A percentile compares a stretch with the other conserved stretches of the same genome.
Evolutionary conservation across 2,113 vertebrate genomes (phyloP).

Genomic region (Cyanoliseus patagonus): DNA sequence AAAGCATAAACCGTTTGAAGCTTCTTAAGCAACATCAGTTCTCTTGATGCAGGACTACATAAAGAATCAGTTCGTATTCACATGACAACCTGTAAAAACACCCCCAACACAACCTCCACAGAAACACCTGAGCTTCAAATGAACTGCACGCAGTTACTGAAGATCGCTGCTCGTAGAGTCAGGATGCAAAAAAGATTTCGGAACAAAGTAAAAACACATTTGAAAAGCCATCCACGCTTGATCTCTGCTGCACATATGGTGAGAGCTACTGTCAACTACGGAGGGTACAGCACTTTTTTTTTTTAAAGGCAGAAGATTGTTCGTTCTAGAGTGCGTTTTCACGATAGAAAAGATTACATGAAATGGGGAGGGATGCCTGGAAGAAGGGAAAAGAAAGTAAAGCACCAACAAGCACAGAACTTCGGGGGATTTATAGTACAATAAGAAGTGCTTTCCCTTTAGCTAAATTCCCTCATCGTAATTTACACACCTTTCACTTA

Average conservation of each 20-base stretch:
- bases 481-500: conserved; percentile 37
- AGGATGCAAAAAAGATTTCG: conserved; percentile 2
- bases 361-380: neutral
- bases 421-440: conserved; percentile 36
- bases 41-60: conserved; percentile 19
- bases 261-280: conserved; percentile 38
- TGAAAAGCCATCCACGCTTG: conserved; percentile 27
- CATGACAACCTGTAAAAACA: neutral
- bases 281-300: neutral
- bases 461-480: neutral
- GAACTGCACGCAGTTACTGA: neutral
- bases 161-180: neutral
- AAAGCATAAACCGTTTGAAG: conserved; percentile 45
- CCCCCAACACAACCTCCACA: neutral
- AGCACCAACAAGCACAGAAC: conserved; percentile 32
- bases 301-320: neutral
- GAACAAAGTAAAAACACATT: conserved; percentile 62
- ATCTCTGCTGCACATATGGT: conserved; percentile 21
- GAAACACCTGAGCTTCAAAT: conserved; percentile 52
- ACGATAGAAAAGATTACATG: neutral
- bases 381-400: conserved; percentile 21
- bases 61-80: neutral
- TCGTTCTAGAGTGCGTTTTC: neutral
- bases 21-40: conserved; percentile 7
- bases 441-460: conserved; percentile 26